These are phyloP conservation scores for Spheniscus humboldti DNA, from an alignment of 2,797 vertebrate species.

Conservation along the genomic window DNA sequence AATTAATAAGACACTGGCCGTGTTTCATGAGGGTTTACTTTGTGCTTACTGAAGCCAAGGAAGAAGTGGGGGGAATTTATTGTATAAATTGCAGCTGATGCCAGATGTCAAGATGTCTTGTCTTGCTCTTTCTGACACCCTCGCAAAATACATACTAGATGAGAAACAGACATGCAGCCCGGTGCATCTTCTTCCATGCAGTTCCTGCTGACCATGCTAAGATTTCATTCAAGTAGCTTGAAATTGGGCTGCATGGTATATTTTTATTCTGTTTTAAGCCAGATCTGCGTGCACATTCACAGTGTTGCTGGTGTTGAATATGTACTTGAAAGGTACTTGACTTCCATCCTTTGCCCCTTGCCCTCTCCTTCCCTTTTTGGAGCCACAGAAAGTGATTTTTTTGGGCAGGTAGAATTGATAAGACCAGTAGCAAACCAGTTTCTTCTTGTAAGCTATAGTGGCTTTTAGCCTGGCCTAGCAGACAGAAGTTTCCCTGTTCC, in stretches of 20 bases:
- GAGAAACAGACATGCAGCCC: neutral
- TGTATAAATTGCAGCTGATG: neutral
- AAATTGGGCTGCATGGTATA: neutral
- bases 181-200: accelerated
- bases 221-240: neutral
- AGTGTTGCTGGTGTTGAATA: neutral
- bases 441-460: neutral
- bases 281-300: neutral
- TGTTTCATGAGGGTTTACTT: neutral
- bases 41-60: neutral
- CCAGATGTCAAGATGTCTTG: neutral
- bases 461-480: neutral
- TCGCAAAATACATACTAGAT: neutral
- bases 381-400: neutral
- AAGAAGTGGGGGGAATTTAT: neutral
- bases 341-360: neutral
- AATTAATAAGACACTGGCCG: neutral
- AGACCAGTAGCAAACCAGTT: neutral
- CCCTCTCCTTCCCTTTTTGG: neutral
- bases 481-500: neutral
- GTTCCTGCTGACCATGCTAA: neutral
- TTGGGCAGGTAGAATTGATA: neutral
- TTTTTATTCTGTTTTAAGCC: neutral
- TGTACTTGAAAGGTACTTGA: neutral
- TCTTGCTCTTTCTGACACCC: neutral